A percentile compares a stretch with the other conserved stretches of the same genome.
Evolutionary conservation across 2,113 vertebrate genomes (phyloP).

Genomic region (Sigmodon hispidus): DNA sequence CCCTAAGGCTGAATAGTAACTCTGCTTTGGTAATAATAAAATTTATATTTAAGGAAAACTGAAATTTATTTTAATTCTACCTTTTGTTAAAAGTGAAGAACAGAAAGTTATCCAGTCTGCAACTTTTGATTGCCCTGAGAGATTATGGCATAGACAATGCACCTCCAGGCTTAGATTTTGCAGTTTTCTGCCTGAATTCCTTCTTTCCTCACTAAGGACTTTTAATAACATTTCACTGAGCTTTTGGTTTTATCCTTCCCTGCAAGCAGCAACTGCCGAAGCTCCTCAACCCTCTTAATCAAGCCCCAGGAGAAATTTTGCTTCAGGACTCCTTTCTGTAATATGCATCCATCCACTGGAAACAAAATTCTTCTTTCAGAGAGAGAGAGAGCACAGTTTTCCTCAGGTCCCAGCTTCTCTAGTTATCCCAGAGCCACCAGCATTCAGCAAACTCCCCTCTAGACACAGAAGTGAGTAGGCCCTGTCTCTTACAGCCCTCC

Average conservation of each 20-base stretch:
- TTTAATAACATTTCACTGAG: constrained; percentile 41
- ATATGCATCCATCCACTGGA: background rate
- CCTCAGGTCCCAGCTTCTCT: background rate
- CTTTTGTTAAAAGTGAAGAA: constrained; percentile 14
- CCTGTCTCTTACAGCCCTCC: background rate
- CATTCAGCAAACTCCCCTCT: background rate
- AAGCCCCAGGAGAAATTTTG: constrained; percentile 38
- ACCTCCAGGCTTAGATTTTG: background rate
- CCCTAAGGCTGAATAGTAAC: background rate
- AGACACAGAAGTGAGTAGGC: background rate
- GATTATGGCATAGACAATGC: background rate
- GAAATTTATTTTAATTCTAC: background rate
- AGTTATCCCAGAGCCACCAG: background rate
- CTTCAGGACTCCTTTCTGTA: background rate
- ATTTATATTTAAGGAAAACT: background rate
- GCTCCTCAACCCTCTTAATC: background rate
- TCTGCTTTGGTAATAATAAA: background rate
- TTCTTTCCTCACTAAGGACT: background rate
- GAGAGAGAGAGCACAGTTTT: background rate
- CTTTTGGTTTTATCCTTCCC: constrained; percentile 55
- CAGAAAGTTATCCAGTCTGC: background rate
- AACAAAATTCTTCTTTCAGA: constrained; percentile 3
- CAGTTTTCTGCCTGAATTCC: constrained; percentile 8
- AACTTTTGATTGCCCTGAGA: background rate
- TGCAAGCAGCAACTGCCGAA: constrained; percentile 1